These are phyloP conservation scores for Sminthopsis crassicaudata DNA, from an alignment of 2,113 vertebrate genomes.

Conservation along the genomic window DNA sequence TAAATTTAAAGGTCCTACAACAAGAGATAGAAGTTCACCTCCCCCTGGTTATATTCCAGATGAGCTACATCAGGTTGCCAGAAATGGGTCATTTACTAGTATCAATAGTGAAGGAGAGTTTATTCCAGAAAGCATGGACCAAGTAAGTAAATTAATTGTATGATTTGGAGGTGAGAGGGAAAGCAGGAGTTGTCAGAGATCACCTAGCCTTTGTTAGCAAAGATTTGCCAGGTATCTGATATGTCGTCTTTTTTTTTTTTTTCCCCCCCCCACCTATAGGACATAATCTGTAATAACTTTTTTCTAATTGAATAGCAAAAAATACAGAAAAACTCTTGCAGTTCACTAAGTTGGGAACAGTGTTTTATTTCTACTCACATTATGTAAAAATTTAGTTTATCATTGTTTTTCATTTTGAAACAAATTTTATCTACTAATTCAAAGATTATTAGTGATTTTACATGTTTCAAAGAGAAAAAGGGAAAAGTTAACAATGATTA, in stretches of 20 bases:
- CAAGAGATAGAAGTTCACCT: constrained; percentile 95
- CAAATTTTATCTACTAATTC: constrained; percentile 44
- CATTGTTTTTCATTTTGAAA: constrained; percentile 14
- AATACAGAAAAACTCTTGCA: background rate
- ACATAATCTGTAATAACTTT: background rate
- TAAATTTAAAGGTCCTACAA: constrained; percentile 87
- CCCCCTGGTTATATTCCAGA: constrained; percentile 99
- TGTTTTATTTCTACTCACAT: background rate
- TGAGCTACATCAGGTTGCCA: constrained; percentile 95
- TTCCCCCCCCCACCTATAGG: background rate
- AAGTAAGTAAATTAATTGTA: constrained; percentile 83
- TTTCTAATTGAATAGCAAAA: constrained; percentile 38
- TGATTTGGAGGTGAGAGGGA: background rate
- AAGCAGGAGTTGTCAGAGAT: background rate
- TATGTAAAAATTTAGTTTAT: constrained; percentile 22
- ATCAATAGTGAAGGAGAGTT: constrained; percentile 99
- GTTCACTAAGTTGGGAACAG: background rate
- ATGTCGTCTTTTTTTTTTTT: background rate
- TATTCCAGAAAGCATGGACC: constrained; percentile 99
- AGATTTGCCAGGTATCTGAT: constrained; percentile 5
- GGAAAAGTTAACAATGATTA: background rate
- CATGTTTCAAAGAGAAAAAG: background rate
- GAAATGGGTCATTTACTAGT: constrained; percentile 99
- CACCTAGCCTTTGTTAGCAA: background rate
- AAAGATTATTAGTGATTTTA: background rate